These are phyloP conservation scores for Melipona quadrifasciata DNA, from an alignment of 1,140 invertebrate genomes.

Conservation along the genomic window DNA sequence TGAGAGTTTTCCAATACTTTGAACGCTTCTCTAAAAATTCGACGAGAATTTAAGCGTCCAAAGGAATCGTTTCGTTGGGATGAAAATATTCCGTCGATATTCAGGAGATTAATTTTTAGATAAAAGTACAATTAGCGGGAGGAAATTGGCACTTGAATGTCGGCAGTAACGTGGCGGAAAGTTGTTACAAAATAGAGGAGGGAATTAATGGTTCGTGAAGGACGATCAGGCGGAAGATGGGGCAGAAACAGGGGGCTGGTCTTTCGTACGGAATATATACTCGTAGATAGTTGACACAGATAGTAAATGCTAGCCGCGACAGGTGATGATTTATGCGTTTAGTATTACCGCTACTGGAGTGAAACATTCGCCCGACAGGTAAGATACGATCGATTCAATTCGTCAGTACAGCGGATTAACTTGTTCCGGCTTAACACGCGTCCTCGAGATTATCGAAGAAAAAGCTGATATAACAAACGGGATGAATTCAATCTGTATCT, in stretches of 20 bases:
- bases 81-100: too few relatives aligned
- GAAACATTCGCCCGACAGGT: neutral
- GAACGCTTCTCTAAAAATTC: too few relatives aligned
- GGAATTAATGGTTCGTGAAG: neutral
- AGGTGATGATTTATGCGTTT: slow-evolving; percentile 28
- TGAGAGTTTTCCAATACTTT: too few relatives aligned
- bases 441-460: neutral
- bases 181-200: neutral
- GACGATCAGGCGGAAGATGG: neutral
- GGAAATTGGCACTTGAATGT: neutral
- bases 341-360: neutral
- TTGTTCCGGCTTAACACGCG: neutral
- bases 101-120: neutral
- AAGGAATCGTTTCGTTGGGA: too few relatives aligned
- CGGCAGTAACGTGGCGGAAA: neutral
- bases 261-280: neutral
- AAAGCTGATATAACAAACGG: neutral
- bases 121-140: neutral
- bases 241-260: neutral
- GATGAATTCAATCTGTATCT: neutral
- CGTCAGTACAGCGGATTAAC: neutral
- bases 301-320: neutral
- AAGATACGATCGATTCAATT: slow-evolving; percentile 3
- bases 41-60: too few relatives aligned
- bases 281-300: neutral